Evolutionary conservation across 2,888 invertebrate genomes (phyloP), one percentile per base, ranked within the genome.

Genomic region (Isoperla grammatica): DNA sequence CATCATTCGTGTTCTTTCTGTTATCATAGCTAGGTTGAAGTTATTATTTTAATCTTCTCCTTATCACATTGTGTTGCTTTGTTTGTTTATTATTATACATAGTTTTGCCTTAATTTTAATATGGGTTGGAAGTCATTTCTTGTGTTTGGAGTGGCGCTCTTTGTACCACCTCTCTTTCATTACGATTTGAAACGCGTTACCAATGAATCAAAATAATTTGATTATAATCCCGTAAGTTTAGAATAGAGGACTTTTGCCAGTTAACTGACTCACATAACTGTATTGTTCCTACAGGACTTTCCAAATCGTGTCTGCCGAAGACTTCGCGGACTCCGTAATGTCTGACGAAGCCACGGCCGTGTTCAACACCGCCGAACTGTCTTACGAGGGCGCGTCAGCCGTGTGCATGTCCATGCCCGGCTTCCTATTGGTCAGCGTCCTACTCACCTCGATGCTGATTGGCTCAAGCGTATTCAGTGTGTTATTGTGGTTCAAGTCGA

Each of bases 401-500:
- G 76, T 87, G 63, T 88, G 88, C 68, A 76, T 88, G 70, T 81
- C 86, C 0, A 77, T 82, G 39, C 74, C 78, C 23, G 81, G 81
- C 56, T 87, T 88, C 65, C 75, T 86, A 61, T 78, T 82, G 69
- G 81, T 83, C 15, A 79, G 84, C 23, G 73, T 79, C 1, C 69
- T 85, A 43, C 76, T 87, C 60, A 73, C 87, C 42, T 73, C 81
- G 2, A 78, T 83, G 12, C 79, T 87, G 37, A 74, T 83, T 29
- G 69, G 79, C 59, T 84, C 84, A 60, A 78, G 78, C 59, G 68
- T 81, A 48, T 74, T 79, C 64, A 78, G 81, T 39, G 78, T 77
- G 1, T 72, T 76, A 61, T 71, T 82, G 53, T 82, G 81, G 75
- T 66, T 79, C 39, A 53, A 53, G 39, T 39, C 53, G 8, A 29